A percentile compares a stretch with the other conserved stretches of the same genome.
phyloP scores from a whole-genome alignment of 2,113 vertebrate genomes.

The Grallaria varia region DNA sequence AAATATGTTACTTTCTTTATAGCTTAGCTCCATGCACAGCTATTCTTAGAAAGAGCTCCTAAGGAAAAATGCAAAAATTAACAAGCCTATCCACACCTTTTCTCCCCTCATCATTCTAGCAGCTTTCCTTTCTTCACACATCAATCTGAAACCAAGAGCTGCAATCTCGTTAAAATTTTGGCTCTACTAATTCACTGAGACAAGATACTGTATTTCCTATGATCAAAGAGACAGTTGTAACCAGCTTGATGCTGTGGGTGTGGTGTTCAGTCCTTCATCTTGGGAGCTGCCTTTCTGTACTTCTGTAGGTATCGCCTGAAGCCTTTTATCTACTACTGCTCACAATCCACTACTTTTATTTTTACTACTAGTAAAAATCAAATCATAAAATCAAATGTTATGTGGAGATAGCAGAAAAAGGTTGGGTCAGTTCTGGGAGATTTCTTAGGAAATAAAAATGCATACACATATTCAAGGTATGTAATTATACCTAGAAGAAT shows the following conservation, averaged over 20 bases:
- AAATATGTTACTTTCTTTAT: background rate
- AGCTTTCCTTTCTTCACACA: background rate
- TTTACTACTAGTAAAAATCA: too few relatives aligned
- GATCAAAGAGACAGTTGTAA: constrained; percentile 28
- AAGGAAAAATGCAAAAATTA: constrained; percentile 8
- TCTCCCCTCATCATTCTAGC: background rate
- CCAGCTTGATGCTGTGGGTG: background rate
- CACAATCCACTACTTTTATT: background rate
- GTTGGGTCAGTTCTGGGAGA: background rate
- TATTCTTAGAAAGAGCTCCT: constrained; percentile 5
- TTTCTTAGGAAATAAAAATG: background rate
- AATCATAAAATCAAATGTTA: background rate
- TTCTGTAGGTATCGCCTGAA: background rate
- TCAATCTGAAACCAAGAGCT: background rate
- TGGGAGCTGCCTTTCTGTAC: background rate
- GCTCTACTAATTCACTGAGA: background rate
- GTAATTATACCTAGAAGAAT: constrained; percentile 11
- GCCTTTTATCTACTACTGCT: background rate
- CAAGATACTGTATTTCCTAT: background rate
- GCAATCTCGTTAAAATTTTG: background rate
- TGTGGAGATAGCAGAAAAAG: background rate
- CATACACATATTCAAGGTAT: background rate
- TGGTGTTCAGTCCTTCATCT: background rate
- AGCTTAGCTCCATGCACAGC: background rate
- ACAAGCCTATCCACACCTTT: background rate